These are phyloP conservation scores for Pyrgus malvae DNA, from an alignment of 2,888 invertebrate species.

Conservation along the genomic window DNA sequence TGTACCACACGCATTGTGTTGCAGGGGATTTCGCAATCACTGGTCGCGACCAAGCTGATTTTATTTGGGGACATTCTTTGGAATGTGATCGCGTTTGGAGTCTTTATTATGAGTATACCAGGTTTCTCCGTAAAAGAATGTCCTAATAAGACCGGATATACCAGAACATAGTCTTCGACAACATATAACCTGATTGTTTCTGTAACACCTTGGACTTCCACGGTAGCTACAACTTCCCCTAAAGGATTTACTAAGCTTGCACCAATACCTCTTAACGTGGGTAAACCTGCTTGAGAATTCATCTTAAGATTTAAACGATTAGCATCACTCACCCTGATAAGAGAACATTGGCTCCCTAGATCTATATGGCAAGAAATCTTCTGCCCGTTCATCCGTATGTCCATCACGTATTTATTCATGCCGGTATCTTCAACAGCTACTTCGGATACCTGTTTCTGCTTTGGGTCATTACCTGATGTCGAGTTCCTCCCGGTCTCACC, in stretches of 20 bases:
- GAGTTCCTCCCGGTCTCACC: not conserved
- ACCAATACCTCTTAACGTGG: not conserved
- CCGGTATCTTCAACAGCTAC: not conserved
- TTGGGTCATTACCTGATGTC: not conserved
- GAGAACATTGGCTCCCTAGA: slow-evolving; percentile 38
- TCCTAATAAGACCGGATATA: not conserved
- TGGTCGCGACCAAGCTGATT: not conserved
- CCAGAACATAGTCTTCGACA: not conserved
- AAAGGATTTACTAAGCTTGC: not conserved
- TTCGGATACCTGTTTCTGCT: not conserved
- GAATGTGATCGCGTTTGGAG: not conserved
- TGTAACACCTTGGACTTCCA: not conserved
- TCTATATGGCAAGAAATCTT: slow-evolving; percentile 33
- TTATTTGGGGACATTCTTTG: not conserved
- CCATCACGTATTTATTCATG: slow-evolving; percentile 26
- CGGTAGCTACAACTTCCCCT: not conserved
- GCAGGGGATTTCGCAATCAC: not conserved
- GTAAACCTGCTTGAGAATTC: not conserved
- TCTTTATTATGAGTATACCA: not conserved
- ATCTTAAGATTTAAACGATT: slow-evolving; percentile 18
- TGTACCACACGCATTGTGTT: not conserved
- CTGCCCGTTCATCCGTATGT: slow-evolving; percentile 23
- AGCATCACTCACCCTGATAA: slow-evolving; percentile 31
- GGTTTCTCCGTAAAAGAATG: not conserved
- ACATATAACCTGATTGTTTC: not conserved